These are phyloP conservation scores for Oreohelix idahoensis DNA, from an alignment of 1,140 invertebrate species.

Conservation along the genomic window DNA sequence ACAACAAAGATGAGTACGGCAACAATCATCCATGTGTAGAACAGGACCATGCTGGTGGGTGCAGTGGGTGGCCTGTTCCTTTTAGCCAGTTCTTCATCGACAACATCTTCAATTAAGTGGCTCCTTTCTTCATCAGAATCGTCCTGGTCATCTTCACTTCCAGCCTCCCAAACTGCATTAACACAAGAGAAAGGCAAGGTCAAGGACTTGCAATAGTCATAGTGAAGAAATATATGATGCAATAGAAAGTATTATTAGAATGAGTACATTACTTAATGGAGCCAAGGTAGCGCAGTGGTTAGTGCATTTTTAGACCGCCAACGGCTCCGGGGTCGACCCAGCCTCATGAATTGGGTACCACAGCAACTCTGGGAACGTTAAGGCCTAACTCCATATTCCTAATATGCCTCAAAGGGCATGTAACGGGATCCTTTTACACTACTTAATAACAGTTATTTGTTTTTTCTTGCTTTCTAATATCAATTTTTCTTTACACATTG, in stretches of 20 bases:
- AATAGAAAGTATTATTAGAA: neutral
- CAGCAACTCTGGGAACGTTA: too few species aligned
- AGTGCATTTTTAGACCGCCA: neutral
- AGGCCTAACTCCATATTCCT: too few species aligned
- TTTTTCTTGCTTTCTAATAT: too few species aligned
- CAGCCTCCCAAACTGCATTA: neutral
- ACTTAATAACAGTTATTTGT: too few species aligned
- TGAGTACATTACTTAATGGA: neutral
- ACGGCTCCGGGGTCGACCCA: neutral
- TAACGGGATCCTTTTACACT: too few species aligned
- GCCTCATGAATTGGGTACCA: too few species aligned
- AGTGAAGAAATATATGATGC: neutral
- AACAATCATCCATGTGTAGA: constrained; percentile 41
- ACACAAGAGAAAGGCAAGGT: neutral
- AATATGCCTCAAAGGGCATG: too few species aligned
- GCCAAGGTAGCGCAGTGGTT: neutral
- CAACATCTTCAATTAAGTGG: constrained; percentile 1
- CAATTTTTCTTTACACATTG: too few species aligned
- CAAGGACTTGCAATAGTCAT: too few species aligned
- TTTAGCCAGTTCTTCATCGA: constrained; percentile 6
- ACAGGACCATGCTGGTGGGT: constrained; percentile 32
- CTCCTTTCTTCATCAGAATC: neutral
- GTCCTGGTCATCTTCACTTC: neutral
- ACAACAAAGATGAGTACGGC: constrained; percentile 30
- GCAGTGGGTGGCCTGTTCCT: constrained; percentile 21